These are phyloP conservation scores for Aurelia aurita DNA, from an alignment of 30 jellyfish, hydroid and myxozoan genomes.

Conservation along the genomic window DNA sequence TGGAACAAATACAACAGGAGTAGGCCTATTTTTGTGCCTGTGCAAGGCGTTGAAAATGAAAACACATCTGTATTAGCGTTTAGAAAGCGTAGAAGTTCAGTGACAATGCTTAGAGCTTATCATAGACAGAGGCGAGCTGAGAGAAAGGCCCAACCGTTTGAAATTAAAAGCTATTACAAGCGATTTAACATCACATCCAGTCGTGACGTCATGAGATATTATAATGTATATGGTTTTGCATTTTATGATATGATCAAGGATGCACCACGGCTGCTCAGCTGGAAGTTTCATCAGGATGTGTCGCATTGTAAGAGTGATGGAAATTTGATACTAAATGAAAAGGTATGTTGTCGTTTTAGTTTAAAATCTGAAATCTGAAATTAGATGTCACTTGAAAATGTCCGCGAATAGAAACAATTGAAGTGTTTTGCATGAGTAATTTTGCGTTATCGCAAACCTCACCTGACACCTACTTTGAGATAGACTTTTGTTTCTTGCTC, in stretches of 20 bases:
- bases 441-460: too few relatives aligned
- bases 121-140: not conserved
- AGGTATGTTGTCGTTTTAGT: constrained; percentile 48
- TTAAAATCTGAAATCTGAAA: not conserved
- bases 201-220: constrained; percentile 46
- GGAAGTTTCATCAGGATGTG: constrained; percentile 70
- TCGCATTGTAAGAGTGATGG: constrained; percentile 92
- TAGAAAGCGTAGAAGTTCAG: not conserved
- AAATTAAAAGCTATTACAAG: constrained; percentile 24
- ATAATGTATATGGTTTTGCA: constrained; percentile 65
- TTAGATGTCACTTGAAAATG: too few relatives aligned
- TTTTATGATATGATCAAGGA: constrained; percentile 70
- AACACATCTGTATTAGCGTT: constrained; percentile 18
- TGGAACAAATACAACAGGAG: constrained; percentile 10
- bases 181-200: constrained; percentile 57
- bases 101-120: not conserved
- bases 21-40: constrained; percentile 73
- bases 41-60: constrained; percentile 69
- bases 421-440: too few relatives aligned
- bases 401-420: too few relatives aligned
- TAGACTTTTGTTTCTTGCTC: too few relatives aligned
- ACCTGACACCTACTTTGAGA: too few relatives aligned
- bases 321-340: constrained; percentile 70
- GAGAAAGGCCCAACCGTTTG: constrained; percentile 23
- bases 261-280: constrained; percentile 58